These are phyloP conservation scores for Gasterosteus nipponicus DNA, from an alignment of 2,113 vertebrate species.

Conservation along the genomic window DNA sequence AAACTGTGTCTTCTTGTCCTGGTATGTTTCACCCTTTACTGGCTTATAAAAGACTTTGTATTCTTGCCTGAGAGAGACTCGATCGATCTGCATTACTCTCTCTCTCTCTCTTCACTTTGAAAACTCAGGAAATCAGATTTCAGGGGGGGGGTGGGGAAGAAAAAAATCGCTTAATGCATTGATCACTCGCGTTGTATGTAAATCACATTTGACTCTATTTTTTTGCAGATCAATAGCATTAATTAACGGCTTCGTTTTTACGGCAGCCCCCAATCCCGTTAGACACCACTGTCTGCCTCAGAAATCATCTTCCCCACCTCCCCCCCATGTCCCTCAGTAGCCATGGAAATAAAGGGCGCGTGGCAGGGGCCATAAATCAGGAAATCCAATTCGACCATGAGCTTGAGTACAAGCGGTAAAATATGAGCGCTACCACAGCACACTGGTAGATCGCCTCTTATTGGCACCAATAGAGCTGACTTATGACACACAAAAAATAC, in stretches of 20 bases:
- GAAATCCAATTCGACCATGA: slow-evolving; percentile 82
- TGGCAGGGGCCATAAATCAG: slow-evolving; percentile 76
- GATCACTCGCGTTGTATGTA: slow-evolving; percentile 83
- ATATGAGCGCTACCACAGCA: slow-evolving; percentile 66
- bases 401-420: slow-evolving; percentile 71
- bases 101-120: slow-evolving; percentile 83
- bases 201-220: slow-evolving; percentile 83
- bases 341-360: slow-evolving; percentile 75
- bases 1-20: slow-evolving; percentile 55
- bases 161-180: slow-evolving; percentile 85
- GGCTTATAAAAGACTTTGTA: slow-evolving; percentile 91
- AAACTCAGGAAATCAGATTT: slow-evolving; percentile 86
- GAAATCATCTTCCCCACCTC: slow-evolving; percentile 62
- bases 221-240: slow-evolving; percentile 84
- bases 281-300: slow-evolving; percentile 72
- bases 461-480: slow-evolving; percentile 40
- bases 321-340: slow-evolving; percentile 58
- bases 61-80: slow-evolving; percentile 90
- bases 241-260: slow-evolving; percentile 85
- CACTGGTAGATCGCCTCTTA: slow-evolving; percentile 66
- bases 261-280: slow-evolving; percentile 75
- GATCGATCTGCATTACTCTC: slow-evolving; percentile 83
- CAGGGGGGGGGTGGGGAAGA: slow-evolving; percentile 32
- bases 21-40: slow-evolving; percentile 79
- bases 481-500: slow-evolving; percentile 19